Evolutionary conservation across 2,888 invertebrate species (phyloP).

Genomic region (Cheilosia soror): DNA sequence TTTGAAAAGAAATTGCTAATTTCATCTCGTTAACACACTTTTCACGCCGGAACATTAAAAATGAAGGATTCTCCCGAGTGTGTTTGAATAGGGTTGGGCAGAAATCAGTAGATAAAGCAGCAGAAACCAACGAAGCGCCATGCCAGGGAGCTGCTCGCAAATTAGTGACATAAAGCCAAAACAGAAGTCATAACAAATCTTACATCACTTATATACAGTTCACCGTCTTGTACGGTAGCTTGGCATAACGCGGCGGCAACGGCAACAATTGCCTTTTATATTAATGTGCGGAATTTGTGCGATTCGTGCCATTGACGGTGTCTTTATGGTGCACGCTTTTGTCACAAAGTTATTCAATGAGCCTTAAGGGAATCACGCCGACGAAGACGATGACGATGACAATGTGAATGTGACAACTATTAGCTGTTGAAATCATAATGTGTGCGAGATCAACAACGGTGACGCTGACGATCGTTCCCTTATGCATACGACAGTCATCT

Average conservation of each 20-base stretch:
- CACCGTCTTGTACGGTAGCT: conserved; percentile 1
- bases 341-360: conserved; percentile 50
- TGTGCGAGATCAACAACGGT: conserved; percentile 37
- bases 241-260: not conserved
- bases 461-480: conserved; percentile 22
- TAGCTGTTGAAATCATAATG: conserved; percentile 40
- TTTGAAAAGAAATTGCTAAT: conserved; percentile 8
- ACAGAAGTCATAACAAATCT: conserved; percentile 25
- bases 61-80: not conserved
- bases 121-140: not conserved
- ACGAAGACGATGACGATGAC: not conserved
- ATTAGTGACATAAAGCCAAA: conserved; percentile 4
- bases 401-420: conserved; percentile 58
- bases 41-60: not conserved
- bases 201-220: conserved; percentile 7
- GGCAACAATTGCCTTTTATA: not conserved
- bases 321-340: conserved; percentile 62
- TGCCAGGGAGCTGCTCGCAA: not conserved
- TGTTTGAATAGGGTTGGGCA: not conserved
- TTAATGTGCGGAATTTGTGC: conserved; percentile 30
- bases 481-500: not conserved
- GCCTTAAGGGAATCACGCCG: conserved; percentile 52
- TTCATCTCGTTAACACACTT: conserved; percentile 26
- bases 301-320: conserved; percentile 57
- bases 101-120: not conserved